Conservation (phyloP, 2,113 vertebrate species). For the Mohoua ochrocephala region DNA sequence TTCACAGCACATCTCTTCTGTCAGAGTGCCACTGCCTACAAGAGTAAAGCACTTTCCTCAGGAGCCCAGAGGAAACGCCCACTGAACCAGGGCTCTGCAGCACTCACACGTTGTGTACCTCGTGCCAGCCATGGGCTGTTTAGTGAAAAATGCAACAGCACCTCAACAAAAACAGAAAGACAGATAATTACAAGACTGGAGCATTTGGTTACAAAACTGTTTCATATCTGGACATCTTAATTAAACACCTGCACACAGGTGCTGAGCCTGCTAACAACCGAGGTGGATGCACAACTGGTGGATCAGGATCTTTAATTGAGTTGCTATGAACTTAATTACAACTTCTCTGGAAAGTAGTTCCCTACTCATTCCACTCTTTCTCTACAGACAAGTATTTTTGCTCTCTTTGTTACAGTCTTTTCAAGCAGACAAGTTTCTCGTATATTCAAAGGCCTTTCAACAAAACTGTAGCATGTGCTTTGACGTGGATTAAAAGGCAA, state of each 20-base stretch:
- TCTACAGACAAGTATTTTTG: background rate
- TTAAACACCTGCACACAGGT: background rate
- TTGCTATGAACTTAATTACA: background rate
- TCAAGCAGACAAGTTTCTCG: background rate
- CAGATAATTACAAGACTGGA: background rate
- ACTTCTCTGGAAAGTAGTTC: background rate
- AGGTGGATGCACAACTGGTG: background rate
- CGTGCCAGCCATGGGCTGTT: rapidly evolving
- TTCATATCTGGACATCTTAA: background rate
- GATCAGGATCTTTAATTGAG: background rate
- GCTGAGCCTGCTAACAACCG: background rate
- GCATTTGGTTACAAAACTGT: background rate
- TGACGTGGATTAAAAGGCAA: background rate
- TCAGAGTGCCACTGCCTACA: too few species aligned
- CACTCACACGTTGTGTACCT: rapidly evolving
- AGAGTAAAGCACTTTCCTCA: rapidly evolving
- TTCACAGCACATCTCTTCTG: rapidly evolving
- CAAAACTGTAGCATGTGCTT: background rate
- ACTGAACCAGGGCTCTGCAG: background rate
- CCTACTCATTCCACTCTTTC: background rate
- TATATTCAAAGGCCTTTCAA: background rate
- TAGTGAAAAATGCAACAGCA: background rate
- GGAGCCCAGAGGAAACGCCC: background rate
- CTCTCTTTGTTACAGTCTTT: background rate
- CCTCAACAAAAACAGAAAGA: background rate